Conservation (phyloP, 1,140 invertebrate genomes). For the Ostrea denselamellosa region DNA sequence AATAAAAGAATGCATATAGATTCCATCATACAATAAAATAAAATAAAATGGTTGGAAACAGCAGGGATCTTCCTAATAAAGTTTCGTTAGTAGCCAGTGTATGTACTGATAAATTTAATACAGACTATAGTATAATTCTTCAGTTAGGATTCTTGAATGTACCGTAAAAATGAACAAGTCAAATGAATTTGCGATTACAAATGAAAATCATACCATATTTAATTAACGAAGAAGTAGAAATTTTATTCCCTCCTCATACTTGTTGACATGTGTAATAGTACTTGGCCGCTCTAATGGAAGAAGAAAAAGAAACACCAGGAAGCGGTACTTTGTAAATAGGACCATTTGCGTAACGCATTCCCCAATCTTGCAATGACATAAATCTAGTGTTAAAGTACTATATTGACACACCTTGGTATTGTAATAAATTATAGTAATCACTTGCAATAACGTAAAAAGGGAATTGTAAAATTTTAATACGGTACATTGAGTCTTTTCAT, state of each 20-base stretch:
- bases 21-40: too few species aligned
- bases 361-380: background rate
- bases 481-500: background rate
- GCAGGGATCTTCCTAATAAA: too few species aligned
- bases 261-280: too few species aligned
- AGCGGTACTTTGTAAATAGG: background rate
- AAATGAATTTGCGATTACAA: too few species aligned
- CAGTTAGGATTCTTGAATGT: too few species aligned
- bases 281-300: too few species aligned
- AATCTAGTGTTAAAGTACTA: conserved; percentile 8
- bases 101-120: too few species aligned
- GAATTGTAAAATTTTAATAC: background rate
- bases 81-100: too few species aligned
- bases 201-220: background rate
- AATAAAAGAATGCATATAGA: too few species aligned
- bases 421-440: background rate
- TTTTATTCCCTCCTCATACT: background rate
- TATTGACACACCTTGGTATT: background rate
- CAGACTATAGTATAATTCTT: too few species aligned
- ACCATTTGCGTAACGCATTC: background rate
- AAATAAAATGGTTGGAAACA: too few species aligned
- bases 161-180: too few species aligned
- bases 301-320: background rate
- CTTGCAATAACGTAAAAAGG: background rate
- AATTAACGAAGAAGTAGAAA: background rate